These are phyloP conservation scores for Cheilosia soror DNA, from an alignment of 2,888 invertebrate genomes.

Conservation along the genomic window DNA sequence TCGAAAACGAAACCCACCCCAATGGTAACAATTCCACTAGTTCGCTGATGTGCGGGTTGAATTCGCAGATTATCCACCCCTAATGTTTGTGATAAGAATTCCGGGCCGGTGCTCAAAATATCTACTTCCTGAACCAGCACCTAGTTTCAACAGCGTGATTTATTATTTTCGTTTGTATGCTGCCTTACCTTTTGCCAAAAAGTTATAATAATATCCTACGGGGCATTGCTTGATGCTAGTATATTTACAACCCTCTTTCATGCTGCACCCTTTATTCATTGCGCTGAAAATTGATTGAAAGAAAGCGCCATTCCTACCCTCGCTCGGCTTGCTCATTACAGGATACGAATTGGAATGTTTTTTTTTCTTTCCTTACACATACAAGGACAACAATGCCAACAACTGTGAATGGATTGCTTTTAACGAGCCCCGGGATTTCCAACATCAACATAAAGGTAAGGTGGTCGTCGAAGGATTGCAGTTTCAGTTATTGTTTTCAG, in stretches of 20 bases:
- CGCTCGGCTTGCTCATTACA: constrained; percentile 43
- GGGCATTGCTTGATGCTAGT: constrained; percentile 25
- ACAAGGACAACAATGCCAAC: constrained; percentile 44
- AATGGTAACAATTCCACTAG: constrained; percentile 39
- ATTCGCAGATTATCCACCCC: constrained; percentile 67
- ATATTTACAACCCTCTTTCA: constrained; percentile 52
- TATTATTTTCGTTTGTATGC: constrained; percentile 60
- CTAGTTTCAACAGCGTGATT: constrained; percentile 61
- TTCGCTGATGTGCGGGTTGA: constrained; percentile 60
- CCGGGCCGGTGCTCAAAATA: constrained; percentile 33
- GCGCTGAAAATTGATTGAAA: constrained; percentile 49
- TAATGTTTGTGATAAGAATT: constrained; percentile 39
- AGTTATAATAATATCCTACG: constrained; percentile 71
- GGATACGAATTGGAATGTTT: constrained; percentile 39
- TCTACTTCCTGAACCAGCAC: constrained; percentile 63
- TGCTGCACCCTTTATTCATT: constrained; percentile 56
- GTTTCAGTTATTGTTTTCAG: constrained; percentile 41
- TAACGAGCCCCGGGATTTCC: constrained; percentile 67
- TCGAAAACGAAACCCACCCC: constrained; percentile 34
- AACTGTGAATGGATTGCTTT: constrained; percentile 45
- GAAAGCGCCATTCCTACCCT: constrained; percentile 43
- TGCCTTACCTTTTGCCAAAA: constrained; percentile 64
- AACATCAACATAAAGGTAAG: constrained; percentile 53
- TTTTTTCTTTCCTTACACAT: constrained; percentile 32
- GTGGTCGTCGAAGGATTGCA: constrained; percentile 60